Base-by-base conservation (phyloP, 1,140 invertebrate species). In the Trachymyrmex septentrionalis region DNA sequence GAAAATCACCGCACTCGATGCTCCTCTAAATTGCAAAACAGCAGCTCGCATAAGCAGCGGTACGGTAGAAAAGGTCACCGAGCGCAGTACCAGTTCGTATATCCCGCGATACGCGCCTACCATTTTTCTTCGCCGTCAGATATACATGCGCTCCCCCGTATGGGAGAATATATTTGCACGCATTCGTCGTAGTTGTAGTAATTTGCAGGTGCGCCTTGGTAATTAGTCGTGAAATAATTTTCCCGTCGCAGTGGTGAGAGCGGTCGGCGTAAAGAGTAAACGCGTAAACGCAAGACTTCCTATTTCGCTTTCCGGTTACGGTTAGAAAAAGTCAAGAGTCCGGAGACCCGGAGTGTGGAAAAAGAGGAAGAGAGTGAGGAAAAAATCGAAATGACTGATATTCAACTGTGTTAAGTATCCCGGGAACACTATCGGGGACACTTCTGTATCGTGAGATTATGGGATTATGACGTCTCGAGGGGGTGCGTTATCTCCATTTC, bases 11-110 rank as follows among this genome's bases (percentile, higher is more conserved):
- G 80, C 80, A 84, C 69, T 84, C 69, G 80, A 84, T 84, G 80
- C 80, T 84, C 9, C n/a, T 84, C 69, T 84, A 84, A 84, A 84
- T 84, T 84, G 80, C 80, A 84, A 84, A 84, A 84, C 80, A 84
- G 80, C 53, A 10, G 48, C 69, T 16, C 38, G 69, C 69, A 73
- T 84, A 84, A 84, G 80, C 50, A 73, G 67, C 53, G 21, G 63
- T 3, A 69, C 38, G 66, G n/a, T 16, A 50, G 55, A 2, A 50
- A 14, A 55, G 34, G 72, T 7, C 7, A 24, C 30, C 34, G 59
- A 77, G 61, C 38, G 80, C 55, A 24, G 80, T 38, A 24, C 53
- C 14, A 48, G 55, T 82, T 34, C 34, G 80, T 73, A 48, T 61
- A 82, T 63, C 38, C 14, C 53, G 55, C 24, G n/a, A 7, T 21